Base-by-base conservation (phyloP, 2,888 invertebrate genomes). In the Caradrina clavipalpis region DNA sequence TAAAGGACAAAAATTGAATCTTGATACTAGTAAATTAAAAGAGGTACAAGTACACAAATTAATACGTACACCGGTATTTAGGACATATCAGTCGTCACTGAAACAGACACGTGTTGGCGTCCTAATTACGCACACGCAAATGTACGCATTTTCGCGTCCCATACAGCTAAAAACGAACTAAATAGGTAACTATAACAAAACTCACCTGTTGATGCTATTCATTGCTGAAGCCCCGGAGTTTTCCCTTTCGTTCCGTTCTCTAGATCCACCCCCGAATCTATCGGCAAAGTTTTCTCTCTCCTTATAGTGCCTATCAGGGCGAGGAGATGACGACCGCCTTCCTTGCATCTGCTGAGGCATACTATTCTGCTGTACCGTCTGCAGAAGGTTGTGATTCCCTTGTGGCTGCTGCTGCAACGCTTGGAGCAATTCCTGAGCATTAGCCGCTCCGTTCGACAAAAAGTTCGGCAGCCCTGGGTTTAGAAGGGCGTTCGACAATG, bases 391-490 rank as follows among this genome's bases (percentile, higher is more conserved):
- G 81, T 96, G 95, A 75, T 96, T 96, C 62, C 87, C 88, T 86
- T 93, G 95, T 50, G 98, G 96, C 60, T 80, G 96, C 51, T 80
- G 92, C 35, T 98, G 97, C 87, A 98, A 93, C 5, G 98, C 97
- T 87, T 97, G 98, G 22, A 98, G 94, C 73, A 98, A 91, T 88
- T 98, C 98, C 87, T 98, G 98, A 15, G 97, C 97, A 81, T 97
- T 97, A 55, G 97, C 95, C 53, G 96, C 95, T 54, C 97, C 97
- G 87, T 97, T 98, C 51, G 98, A 97, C 78, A 98, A 96, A 61
- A 98, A 97, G 92, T 98, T 98, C 64, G 97, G 97, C 85, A 97
- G 86, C 13, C 97, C 96, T 17, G 97, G 97, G 84, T 98, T 98
- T 60, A 98, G 92, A 76, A 98, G 95, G 77, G 97, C 97, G 80